Conservation (phyloP, 2,113 vertebrate species). For the Rutilus rutilus region DNA sequence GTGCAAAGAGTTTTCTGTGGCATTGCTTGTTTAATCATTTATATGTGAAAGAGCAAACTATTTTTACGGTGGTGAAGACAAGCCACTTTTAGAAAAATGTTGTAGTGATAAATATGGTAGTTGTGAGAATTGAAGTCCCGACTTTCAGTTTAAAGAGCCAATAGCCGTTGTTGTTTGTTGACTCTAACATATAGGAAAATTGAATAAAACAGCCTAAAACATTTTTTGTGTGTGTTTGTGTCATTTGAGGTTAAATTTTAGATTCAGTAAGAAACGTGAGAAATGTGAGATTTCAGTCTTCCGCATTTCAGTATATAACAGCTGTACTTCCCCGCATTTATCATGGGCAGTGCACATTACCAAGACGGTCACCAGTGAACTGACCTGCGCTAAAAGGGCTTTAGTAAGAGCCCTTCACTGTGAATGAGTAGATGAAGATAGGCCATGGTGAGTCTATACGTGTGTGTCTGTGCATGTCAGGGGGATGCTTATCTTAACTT, state of each 20-base stretch:
- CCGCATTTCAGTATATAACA: neutral
- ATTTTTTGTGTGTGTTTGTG: neutral
- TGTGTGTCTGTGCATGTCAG: neutral
- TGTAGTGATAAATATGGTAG: neutral
- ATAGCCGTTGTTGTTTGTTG: neutral
- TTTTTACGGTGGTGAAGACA: neutral
- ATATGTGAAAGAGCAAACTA: neutral
- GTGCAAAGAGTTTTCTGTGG: conserved; percentile 46
- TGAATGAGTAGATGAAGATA: neutral
- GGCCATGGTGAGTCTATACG: neutral
- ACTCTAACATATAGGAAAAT: neutral
- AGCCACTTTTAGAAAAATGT: neutral
- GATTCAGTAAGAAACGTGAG: neutral
- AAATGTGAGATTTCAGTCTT: neutral
- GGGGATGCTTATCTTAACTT: neutral
- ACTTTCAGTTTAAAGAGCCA: neutral
- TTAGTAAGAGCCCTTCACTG: neutral
- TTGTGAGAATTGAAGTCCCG: neutral
- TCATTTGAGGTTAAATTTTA: neutral
- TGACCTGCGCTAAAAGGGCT: neutral
- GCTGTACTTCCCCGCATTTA: neutral
- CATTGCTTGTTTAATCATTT: neutral
- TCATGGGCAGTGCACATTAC: neutral
- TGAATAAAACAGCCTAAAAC: neutral
- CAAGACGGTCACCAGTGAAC: neutral